Evolutionary conservation across 2,888 invertebrate species (phyloP).

Genomic region (Melangyna quadrimaculata): DNA sequence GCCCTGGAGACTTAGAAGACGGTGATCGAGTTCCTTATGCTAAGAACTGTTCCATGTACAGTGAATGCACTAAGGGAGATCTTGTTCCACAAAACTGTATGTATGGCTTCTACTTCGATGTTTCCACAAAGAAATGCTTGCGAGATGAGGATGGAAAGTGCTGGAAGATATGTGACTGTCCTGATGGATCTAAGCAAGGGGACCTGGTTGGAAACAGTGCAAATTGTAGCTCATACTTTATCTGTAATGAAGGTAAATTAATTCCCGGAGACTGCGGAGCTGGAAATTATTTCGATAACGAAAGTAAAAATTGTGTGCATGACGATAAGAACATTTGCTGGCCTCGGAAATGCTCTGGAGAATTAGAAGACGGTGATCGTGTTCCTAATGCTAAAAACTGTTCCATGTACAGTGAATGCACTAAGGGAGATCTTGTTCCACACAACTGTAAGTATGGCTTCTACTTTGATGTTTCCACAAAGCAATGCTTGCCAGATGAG

Average conservation of each 20-base stretch:
- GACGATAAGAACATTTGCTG: neutral
- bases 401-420: too few species aligned
- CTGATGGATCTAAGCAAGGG: neutral
- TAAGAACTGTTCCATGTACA: neutral
- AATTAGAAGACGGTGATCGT: too few species aligned
- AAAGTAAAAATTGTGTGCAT: neutral
- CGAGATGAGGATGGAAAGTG: slow-evolving; percentile 35
- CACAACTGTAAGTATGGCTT: too few species aligned
- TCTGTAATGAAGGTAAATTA: neutral
- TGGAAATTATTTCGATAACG: neutral
- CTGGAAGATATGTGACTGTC: neutral
- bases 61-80: neutral
- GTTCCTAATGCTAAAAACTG: too few species aligned
- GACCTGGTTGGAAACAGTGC: neutral
- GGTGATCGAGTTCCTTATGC: neutral
- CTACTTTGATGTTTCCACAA: too few species aligned
- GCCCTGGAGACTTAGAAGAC: neutral
- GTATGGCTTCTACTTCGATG: slow-evolving; percentile 12
- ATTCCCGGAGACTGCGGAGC: neutral
- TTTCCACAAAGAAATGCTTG: neutral
- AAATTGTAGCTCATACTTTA: neutral
- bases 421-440: too few species aligned
- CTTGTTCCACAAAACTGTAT: neutral
- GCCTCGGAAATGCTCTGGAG: too few species aligned
- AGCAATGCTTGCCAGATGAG: too few species aligned